Conservation (phyloP, 37 sponge, comb jelly and placozoan genomes). For the Geodia barretti region DNA sequence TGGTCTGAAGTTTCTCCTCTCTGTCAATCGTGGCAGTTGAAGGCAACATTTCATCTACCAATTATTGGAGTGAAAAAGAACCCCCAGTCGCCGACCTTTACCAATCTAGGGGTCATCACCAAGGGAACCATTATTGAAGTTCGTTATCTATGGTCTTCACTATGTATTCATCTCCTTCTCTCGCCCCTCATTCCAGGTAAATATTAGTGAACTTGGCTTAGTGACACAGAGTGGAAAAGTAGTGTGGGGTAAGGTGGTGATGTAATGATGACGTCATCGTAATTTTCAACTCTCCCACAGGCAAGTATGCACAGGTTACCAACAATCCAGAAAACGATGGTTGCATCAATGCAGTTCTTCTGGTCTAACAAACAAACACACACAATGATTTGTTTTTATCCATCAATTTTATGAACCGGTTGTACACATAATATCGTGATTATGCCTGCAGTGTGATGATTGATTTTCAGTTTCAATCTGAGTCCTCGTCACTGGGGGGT, state of each 20-base stretch:
- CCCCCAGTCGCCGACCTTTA: conserved; percentile 94
- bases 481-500: neutral
- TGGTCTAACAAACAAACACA: conserved; percentile 68
- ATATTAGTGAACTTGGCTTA: conserved; percentile 97
- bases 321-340: conserved; percentile 99
- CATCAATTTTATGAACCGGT: neutral
- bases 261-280: neutral
- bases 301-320: conserved; percentile 99
- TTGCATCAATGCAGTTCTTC: conserved; percentile 97
- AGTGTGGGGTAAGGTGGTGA: conserved; percentile 88
- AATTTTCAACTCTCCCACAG: conserved; percentile 11
- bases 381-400: neutral
- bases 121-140: conserved; percentile 99
- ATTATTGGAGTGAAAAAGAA: conserved; percentile 99
- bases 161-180: neutral
- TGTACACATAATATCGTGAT: too few relatives aligned
- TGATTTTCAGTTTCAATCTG: neutral
- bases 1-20: neutral
- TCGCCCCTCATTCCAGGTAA: conserved; percentile 64
- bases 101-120: conserved; percentile 98
- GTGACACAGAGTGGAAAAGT: conserved; percentile 99
- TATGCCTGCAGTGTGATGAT: too few relatives aligned
- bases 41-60: conserved; percentile 97
- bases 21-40: conserved; percentile 55
- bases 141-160: neutral